Base-by-base conservation (phyloP, 2,113 vertebrate species). In the Apeltes quadracus region DNA sequence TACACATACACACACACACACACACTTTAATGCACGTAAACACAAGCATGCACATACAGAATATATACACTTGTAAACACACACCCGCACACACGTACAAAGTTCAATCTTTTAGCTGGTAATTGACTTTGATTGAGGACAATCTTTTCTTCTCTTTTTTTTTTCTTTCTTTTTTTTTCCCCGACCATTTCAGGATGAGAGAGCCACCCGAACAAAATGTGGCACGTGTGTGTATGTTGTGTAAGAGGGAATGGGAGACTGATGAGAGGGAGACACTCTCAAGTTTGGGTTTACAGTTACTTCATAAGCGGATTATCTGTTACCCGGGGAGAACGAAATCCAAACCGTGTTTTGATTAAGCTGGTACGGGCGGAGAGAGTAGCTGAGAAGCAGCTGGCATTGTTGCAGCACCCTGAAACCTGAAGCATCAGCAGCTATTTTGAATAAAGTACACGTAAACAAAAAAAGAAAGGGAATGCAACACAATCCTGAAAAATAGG, bases 61-160 rank as follows among this genome's bases (percentile, higher is more conserved):
- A 66, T 29, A 39, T 32, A 68, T 57, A 18, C 16, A 70, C 39
- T 22, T 4, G 50, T 41, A 70, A 54, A 75, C 51, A 46, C 38
- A 43, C 63, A 46, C 51, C 76, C 22, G 72, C 46, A n/a, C 9
- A 61, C 36, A 41, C 9, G 36, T 61, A 48, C 53, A 76, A 32
- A 83, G 14, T 59, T 66, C 54, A 63, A 50, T 57, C 56, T 62
- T 72, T 76, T 36, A 43, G n/a, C 20, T 0, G 7, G 57, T 85
- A 90, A 92, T 82, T 88, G 89, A 87, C 82, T 69, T 59, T 89
- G 87, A 89, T 78, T 68, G 70, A 89, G 44, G 67, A 74, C 54
- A 16, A n/a, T 75, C 75, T 48, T 48, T 46, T 56, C n/a, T n/a
- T n/a, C n/a, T n/a, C n/a, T n/a, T n/a, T n/a, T n/a, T n/a, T n/a